phyloP scores from a whole-genome alignment of 2,113 vertebrate species.

The Ammodramus savannarum region DNA sequence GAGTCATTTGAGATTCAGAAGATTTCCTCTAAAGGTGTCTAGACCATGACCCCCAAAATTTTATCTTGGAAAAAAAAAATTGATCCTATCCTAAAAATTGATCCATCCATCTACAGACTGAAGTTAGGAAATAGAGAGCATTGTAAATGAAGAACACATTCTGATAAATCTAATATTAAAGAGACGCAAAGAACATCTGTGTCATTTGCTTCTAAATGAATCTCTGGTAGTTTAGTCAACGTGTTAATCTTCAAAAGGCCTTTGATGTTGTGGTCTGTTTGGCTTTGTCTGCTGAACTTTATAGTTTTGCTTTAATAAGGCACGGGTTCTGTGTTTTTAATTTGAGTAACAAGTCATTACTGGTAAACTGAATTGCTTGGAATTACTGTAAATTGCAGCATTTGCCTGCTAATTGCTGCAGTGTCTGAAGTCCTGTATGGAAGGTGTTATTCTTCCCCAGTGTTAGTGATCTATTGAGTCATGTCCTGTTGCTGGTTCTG shows the following conservation, averaged over 20 bases:
- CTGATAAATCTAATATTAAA: conserved; percentile 8
- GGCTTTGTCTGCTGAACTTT: conserved; percentile 33
- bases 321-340: conserved; percentile 1
- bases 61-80: not conserved
- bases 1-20: conserved; percentile 41
- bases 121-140: not conserved
- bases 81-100: not conserved
- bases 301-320: conserved; percentile 33
- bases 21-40: not conserved
- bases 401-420: not conserved
- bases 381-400: conserved; percentile 26
- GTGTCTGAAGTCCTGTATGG: not conserved
- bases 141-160: not conserved
- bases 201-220: conserved; percentile 23
- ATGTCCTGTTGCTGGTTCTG: not conserved
- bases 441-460: not conserved
- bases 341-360: conserved; percentile 2
- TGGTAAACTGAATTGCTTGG: not conserved
- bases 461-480: not conserved
- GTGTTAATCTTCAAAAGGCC: conserved; percentile 52
- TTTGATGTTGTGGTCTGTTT: conserved; percentile 45
- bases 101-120: not conserved
- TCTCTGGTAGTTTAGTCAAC: conserved; percentile 37
- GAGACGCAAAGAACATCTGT: not conserved
- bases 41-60: not conserved